Evolutionary conservation across 2,113 vertebrate species (phyloP), one percentile per base, ranked within the genome.

Genomic region (Lycaon pictus): DNA sequence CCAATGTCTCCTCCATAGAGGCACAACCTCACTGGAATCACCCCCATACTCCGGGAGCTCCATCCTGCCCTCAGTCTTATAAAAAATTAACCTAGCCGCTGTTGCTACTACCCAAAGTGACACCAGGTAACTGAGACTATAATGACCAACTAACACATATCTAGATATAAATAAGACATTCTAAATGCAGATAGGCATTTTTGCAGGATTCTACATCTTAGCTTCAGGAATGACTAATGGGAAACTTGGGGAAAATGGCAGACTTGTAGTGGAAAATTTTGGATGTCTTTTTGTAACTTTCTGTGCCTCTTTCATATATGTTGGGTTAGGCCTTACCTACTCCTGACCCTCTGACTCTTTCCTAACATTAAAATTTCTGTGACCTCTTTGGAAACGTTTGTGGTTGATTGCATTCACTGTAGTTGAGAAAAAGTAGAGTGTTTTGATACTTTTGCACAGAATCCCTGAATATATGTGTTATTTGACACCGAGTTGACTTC

Each of bases 311-410:
- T 86, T 71, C 19, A 76, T 23, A 8, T 6, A 0, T 37, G 1
- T 76, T 74, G 88, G 6, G 12, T 62, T 82, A 55, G 27, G 2
- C 19, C n/a, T 62, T 89, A 22, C 19, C 35, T 88, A 22, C 9
- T 27, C 13, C 8, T 69, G 37, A 81, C 23, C 19, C 13, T 62
- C 37, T 93, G 58, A 80, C 67, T 85, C 93, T 80, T 69, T 94
- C 58, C 27, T 81, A 58, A 32, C 63, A 85, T 97, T 56, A 93
- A 88, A 23, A 84, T 82, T 51, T 69, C 85, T 58, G 6, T 89
- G 53, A 92, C 69, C 56, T 81, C 58, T 90, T 97, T 87, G 60
- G 80, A 97, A 96, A 92, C 65, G 90, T 55, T 81, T 97, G 83
- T 87, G 76, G 90, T 87, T 95, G 69, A 27, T 51, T 83, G 4